Evolutionary conservation across 2,797 vertebrate genomes (phyloP).

Genomic region (Todus mexicanus): DNA sequence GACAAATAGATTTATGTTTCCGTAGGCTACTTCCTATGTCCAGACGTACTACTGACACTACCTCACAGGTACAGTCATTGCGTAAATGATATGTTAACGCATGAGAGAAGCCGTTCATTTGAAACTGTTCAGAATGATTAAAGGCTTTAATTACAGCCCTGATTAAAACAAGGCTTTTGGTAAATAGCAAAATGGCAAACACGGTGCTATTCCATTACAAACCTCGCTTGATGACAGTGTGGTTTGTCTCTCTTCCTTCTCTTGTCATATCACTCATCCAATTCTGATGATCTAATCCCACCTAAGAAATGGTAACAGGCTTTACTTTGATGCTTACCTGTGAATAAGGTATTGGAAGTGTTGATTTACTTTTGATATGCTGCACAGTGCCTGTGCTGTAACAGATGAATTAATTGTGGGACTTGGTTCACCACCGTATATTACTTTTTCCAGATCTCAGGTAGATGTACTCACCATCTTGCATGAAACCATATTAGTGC

Average conservation of each 20-base stretch:
- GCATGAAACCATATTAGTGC: not conserved
- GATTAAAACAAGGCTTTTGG: conserved; percentile 65
- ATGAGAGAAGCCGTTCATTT: conserved; percentile 66
- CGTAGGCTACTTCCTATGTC: conserved; percentile 55
- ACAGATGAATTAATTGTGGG: not conserved
- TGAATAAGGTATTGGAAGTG: not conserved
- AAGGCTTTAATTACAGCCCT: conserved; percentile 58
- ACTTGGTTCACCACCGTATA: not conserved
- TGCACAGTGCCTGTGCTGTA: not conserved
- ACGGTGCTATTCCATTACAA: conserved; percentile 13
- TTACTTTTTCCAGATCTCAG: not conserved
- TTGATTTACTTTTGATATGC: not conserved
- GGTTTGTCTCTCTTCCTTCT: not conserved
- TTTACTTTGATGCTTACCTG: conserved; percentile 25
- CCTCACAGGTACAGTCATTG: not conserved
- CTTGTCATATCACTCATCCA: not conserved
- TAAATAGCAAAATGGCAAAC: conserved; percentile 62
- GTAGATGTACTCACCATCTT: not conserved
- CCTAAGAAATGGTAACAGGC: not conserved
- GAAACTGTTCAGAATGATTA: conserved; percentile 66
- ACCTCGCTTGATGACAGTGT: not conserved
- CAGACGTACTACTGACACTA: conserved; percentile 40
- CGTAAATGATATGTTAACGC: conserved; percentile 43
- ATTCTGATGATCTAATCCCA: not conserved
- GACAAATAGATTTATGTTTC: conserved; percentile 59